A percentile compares a stretch with the other conserved stretches of the same genome.
phyloP scores from a whole-genome alignment of 2,888 invertebrate species.

The Macrosiphum euphorbiae region DNA sequence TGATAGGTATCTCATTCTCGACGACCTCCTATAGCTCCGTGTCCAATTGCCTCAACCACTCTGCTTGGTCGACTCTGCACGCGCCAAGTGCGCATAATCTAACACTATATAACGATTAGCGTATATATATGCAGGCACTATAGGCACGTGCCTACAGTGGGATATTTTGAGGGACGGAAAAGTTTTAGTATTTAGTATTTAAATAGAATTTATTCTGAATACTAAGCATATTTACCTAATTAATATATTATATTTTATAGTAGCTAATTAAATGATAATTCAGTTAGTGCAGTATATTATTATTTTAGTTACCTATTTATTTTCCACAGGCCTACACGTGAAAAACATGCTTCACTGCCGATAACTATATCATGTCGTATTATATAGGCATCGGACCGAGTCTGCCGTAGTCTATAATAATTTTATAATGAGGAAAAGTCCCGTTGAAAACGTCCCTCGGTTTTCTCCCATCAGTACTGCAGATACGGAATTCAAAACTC shows the following conservation, averaged over 20 bases:
- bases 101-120: background rate
- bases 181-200: no score
- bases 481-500: background rate
- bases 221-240: no score
- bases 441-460: background rate
- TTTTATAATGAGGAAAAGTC: background rate
- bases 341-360: no score
- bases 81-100: background rate
- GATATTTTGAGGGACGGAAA: no score
- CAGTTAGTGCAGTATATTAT: no score
- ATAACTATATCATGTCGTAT: background rate
- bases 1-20: background rate
- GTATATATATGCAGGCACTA: no score
- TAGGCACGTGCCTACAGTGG: no score
- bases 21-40: background rate
- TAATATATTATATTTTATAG: no score
- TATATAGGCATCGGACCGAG: background rate
- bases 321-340: no score
- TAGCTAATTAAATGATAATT: no score
- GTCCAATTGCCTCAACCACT: background rate
- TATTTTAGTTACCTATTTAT: no score
- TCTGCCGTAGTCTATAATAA: background rate
- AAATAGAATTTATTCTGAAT: no score
- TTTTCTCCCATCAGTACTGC: rapidly evolving
- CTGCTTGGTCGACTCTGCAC: background rate